A percentile compares a stretch with the other conserved stretches of the same genome.
Evolutionary conservation across 64 coral and sea anemone genomes (phyloP).

Genomic region (Exaiptasia diaphana): DNA sequence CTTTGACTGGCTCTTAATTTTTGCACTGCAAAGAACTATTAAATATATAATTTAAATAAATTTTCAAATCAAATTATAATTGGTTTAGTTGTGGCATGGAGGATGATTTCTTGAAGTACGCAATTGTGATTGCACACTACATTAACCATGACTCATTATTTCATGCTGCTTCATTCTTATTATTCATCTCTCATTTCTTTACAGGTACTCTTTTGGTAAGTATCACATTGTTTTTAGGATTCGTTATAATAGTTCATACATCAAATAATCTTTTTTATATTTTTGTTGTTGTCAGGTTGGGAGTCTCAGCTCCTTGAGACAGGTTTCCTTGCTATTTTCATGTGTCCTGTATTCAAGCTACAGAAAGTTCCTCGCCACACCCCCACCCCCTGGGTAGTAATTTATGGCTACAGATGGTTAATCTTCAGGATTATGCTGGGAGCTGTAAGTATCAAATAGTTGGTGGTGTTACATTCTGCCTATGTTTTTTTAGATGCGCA

Average conservation of each 20-base stretch:
- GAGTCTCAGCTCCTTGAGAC: conserved; percentile 96
- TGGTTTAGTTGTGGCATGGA: too few relatives aligned
- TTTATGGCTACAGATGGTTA: conserved; percentile 92
- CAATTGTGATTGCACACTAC: too few relatives aligned
- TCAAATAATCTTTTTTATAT: neutral
- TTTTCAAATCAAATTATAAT: too few relatives aligned
- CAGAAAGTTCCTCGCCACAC: conserved; percentile 71
- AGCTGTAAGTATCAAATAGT: conserved; percentile 71
- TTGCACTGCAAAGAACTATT: too few relatives aligned
- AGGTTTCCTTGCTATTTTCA: conserved; percentile 90
- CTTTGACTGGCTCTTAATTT: too few relatives aligned
- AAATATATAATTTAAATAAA: too few relatives aligned
- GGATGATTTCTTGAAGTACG: too few relatives aligned
- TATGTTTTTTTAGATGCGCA: neutral
- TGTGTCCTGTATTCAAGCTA: conserved; percentile 91
- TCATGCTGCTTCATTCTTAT: too few relatives aligned
- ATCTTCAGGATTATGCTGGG: conserved; percentile 97
- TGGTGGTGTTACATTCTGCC: neutral
- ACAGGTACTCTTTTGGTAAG: conserved; percentile 98
- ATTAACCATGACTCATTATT: too few relatives aligned
- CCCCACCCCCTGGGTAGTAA: conserved; percentile 77
- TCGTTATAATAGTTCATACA: neutral
- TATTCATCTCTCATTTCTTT: conserved; percentile 42
- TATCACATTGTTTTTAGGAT: neutral
- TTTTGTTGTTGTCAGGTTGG: conserved; percentile 73